Evolutionary conservation across 2,113 vertebrate genomes (phyloP), one percentile per base, ranked within the genome.

Genomic region (Pteruthius melanotis): DNA sequence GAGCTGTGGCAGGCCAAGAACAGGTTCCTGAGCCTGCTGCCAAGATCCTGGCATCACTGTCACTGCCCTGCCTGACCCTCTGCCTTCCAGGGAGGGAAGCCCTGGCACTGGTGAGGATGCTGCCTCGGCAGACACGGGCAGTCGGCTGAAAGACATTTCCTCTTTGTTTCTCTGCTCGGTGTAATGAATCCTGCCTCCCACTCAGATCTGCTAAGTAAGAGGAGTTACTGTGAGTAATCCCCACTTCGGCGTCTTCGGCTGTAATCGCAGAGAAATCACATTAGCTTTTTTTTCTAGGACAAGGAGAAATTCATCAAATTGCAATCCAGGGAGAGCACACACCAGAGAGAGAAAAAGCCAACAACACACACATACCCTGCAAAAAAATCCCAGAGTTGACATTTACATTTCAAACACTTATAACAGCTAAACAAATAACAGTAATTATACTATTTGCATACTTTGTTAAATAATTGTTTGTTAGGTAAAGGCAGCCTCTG

Each of bases 371-470:
- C n/a, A 1, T 85, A 83, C 35, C 69, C 78, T 81, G 87, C 87
- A 91, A 85, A 87, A 79, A 96, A 88, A 75, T 64, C 95, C 97
- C 96, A 53, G 81, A 92, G 93, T 84, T 97, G 97, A 97, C 97
- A 98, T 97, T 97, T 98, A 97, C 95, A 96, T 98, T 97, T 97
- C 97, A 98, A 97, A 97, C 91, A 84, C 97, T 98, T 95, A 65
- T 89, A 97, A 94, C 94, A 94, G 95, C 96, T 97, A 96, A 98
- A 98, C 97, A 98, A 98, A 98, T 93, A 97, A 95, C 97, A 95
- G 97, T 97, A 98, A 98, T 98, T 98, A 98, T 90, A 87, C 82
- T 95, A 97, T 98, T 98, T 98, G 97, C 97, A 97, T 97, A 97
- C 95, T 95, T 96, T 94, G 93, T 93, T 95, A 96, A 87, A 60